phyloP scores from a whole-genome alignment of 1,140 invertebrate genomes.

The Zaprionus capensis region DNA sequence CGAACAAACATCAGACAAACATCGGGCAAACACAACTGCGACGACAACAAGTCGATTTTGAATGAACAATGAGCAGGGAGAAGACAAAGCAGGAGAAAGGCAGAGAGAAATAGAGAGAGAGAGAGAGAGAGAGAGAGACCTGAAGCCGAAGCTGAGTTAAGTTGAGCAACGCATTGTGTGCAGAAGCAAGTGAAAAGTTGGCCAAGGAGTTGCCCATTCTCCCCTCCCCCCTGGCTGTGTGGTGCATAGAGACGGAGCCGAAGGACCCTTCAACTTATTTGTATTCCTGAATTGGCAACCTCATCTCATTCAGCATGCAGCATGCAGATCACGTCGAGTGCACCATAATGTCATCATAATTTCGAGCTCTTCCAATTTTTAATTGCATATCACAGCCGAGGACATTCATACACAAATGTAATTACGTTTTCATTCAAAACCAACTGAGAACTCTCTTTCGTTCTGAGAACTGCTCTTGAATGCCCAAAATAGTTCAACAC shows the following conservation, averaged over 20 bases:
- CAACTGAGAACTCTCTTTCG: neutral
- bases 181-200: conserved; percentile 1
- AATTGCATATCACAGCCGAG: conserved; percentile 51
- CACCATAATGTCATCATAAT: conserved; percentile 43
- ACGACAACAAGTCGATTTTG: conserved; percentile 40
- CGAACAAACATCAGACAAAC: conserved; percentile 39
- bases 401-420: conserved; percentile 16
- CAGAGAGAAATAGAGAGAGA: neutral
- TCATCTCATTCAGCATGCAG: conserved; percentile 1
- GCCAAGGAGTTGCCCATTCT: neutral
- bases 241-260: neutral
- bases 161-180: conserved; percentile 12
- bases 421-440: conserved; percentile 8
- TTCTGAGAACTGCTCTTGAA: too few species aligned
- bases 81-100: neutral
- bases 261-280: conserved; percentile 5
- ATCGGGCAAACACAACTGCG: conserved; percentile 41
- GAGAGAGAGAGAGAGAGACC: neutral
- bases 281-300: conserved; percentile 4
- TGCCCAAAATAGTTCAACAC: too few species aligned
- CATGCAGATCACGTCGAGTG: conserved; percentile 27
- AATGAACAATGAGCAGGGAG: conserved; percentile 37
- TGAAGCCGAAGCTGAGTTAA: neutral
- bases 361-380: conserved; percentile 44
- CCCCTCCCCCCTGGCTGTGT: neutral